phyloP scores from a whole-genome alignment of 2,888 invertebrate species.

The Epirrita christyi region DNA sequence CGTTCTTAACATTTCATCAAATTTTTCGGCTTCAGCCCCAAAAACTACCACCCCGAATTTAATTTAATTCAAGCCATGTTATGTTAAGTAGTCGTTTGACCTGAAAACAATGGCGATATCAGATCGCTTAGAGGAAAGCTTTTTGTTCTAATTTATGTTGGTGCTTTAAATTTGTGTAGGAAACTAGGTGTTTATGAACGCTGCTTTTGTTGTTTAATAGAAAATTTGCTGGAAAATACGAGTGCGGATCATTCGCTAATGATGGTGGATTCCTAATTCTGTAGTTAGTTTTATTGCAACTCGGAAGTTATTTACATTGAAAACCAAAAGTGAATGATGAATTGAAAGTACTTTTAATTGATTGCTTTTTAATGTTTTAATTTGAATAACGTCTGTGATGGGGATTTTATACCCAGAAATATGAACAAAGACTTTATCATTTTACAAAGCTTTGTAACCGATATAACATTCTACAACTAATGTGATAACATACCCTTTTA shows the following conservation, averaged over 20 bases:
- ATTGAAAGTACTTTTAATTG: too few species aligned
- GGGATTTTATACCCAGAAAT: too few species aligned
- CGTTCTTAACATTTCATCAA: too few species aligned
- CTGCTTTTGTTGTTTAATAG: conserved; percentile 49
- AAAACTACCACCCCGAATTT: conserved; percentile 22
- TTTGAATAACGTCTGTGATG: too few species aligned
- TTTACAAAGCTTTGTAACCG: too few species aligned
- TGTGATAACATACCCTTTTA: not conserved
- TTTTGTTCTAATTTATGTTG: conserved; percentile 58
- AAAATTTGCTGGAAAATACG: conserved; percentile 14
- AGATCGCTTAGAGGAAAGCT: conserved; percentile 53
- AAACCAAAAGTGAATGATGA: too few species aligned
- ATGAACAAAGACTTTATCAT: too few species aligned
- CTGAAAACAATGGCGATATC: conserved; percentile 58
- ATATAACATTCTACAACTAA: too few species aligned
- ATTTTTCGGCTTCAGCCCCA: conserved; percentile 12
- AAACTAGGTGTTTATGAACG: conserved; percentile 42
- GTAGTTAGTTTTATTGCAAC: too few species aligned
- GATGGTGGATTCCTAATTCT: too few species aligned
- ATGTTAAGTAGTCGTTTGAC: conserved; percentile 56
- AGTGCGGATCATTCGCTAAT: not conserved
- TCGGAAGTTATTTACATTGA: too few species aligned
- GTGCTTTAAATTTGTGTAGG: conserved; percentile 46
- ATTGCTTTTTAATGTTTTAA: too few species aligned
- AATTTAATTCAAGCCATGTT: conserved; percentile 37